phyloP scores from a whole-genome alignment of 2,888 invertebrate species.

The Plebejus anna region DNA sequence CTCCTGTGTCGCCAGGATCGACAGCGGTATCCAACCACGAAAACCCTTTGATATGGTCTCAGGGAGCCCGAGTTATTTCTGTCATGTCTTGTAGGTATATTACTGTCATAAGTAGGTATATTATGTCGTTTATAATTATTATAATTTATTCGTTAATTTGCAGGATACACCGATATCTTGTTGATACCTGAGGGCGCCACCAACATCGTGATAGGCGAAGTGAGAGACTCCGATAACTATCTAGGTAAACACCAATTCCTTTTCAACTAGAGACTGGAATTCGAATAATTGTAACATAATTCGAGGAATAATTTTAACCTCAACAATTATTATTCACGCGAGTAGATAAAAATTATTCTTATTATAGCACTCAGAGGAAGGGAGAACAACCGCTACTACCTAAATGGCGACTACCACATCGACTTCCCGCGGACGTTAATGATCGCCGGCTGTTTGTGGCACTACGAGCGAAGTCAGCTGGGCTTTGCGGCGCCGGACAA shows the following conservation, averaged over 20 bases:
- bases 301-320: too few relatives aligned
- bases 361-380: constrained; percentile 88
- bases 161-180: constrained; percentile 95
- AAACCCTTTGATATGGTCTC: too few relatives aligned
- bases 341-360: background rate
- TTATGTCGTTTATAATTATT: too few relatives aligned
- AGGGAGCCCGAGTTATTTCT: too few relatives aligned
- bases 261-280: background rate
- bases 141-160: constrained; percentile 35
- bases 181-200: constrained; percentile 96
- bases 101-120: too few relatives aligned
- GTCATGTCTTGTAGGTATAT: too few relatives aligned
- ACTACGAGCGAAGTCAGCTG: constrained; percentile 90
- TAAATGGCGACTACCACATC: constrained; percentile 97
- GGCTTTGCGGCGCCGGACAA: constrained; percentile 92
- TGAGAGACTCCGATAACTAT: constrained; percentile 92
- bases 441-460: constrained; percentile 92
- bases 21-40: too few relatives aligned
- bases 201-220: constrained; percentile 90
- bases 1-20: too few relatives aligned
- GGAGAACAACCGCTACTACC: constrained; percentile 88
- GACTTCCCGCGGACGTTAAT: constrained; percentile 90
- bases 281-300: too few relatives aligned
- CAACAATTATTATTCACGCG: too few relatives aligned
- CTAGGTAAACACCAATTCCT: constrained; percentile 79